Conservation (phyloP, 2,113 vertebrate genomes). For the Xiphophorus couchianus region DNA sequence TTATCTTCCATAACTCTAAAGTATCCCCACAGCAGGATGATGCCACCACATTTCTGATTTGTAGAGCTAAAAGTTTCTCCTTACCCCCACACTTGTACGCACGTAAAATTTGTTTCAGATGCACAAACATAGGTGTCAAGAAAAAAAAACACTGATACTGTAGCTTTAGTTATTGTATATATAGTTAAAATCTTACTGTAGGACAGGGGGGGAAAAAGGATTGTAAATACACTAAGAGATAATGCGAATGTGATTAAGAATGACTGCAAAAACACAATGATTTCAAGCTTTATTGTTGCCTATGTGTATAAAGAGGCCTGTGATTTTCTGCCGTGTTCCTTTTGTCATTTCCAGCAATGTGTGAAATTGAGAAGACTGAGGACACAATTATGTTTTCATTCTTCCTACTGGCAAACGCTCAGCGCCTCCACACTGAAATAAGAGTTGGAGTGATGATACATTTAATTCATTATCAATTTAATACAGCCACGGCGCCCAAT, state of each 20-base stretch:
- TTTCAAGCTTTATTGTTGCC: constrained; percentile 23
- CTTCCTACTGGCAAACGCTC: constrained; percentile 56
- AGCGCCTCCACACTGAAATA: constrained; percentile 56
- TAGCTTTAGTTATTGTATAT: no score
- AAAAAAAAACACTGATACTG: no score
- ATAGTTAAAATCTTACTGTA: no score
- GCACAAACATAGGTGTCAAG: no score
- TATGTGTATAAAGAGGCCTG: constrained; percentile 6
- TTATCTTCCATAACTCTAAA: not conserved
- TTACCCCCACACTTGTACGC: no score
- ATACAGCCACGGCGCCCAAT: constrained; percentile 75
- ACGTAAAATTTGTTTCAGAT: no score
- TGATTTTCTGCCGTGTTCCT: constrained; percentile 36
- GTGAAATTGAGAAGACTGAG: constrained; percentile 30
- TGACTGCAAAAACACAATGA: constrained; percentile 10
- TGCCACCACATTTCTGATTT: not conserved
- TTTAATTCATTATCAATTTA: constrained; percentile 79
- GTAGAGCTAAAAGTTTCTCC: no score
- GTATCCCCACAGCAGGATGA: not conserved
- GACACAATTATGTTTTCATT: constrained; percentile 63
- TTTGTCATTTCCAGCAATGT: constrained; percentile 40
- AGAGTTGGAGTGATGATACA: constrained; percentile 66
- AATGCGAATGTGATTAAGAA: no score
- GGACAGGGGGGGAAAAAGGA: not conserved
- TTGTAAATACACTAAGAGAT: not conserved